These are phyloP conservation scores for Cactoblastis cactorum DNA, from an alignment of 2,888 invertebrate species.

Conservation along the genomic window DNA sequence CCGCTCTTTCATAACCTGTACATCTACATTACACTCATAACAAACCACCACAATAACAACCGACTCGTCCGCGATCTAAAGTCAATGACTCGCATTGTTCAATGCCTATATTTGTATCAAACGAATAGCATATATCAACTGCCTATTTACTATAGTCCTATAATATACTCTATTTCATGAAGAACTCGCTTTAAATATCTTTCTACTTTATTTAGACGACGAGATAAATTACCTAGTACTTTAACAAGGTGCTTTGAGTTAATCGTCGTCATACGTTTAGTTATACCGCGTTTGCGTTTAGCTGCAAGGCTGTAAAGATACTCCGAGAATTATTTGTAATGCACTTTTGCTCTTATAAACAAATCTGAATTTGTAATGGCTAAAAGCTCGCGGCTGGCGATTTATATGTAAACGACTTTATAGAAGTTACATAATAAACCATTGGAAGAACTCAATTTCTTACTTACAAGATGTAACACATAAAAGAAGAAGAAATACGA, in stretches of 20 bases:
- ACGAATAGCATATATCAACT: constrained; percentile 24
- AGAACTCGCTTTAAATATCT: constrained; percentile 9
- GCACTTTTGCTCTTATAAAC: constrained; percentile 36
- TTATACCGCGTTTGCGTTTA: constrained; percentile 19
- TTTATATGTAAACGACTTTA: constrained; percentile 34
- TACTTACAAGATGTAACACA: background rate
- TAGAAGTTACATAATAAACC: constrained; percentile 24
- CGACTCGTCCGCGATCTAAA: constrained; percentile 24
- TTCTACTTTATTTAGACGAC: constrained; percentile 1
- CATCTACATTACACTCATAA: background rate
- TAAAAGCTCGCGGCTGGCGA: constrained; percentile 36
- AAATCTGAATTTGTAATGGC: constrained; percentile 33
- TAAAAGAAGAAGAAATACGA: background rate
- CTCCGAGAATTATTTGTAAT: constrained; percentile 34
- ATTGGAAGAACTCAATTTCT: background rate
- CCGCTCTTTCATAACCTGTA: constrained; percentile 6
- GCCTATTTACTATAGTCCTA: constrained; percentile 4
- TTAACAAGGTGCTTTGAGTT: constrained; percentile 14
- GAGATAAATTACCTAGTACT: constrained; percentile 14
- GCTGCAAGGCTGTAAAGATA: constrained; percentile 29
- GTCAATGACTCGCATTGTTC: constrained; percentile 59
- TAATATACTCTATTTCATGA: constrained; percentile 6
- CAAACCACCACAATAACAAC: constrained; percentile 8
- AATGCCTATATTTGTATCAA: constrained; percentile 45
- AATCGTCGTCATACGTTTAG: constrained; percentile 12